These are phyloP conservation scores for Genyomyrus donnyi DNA, from an alignment of 2,113 vertebrate species.

Conservation along the genomic window DNA sequence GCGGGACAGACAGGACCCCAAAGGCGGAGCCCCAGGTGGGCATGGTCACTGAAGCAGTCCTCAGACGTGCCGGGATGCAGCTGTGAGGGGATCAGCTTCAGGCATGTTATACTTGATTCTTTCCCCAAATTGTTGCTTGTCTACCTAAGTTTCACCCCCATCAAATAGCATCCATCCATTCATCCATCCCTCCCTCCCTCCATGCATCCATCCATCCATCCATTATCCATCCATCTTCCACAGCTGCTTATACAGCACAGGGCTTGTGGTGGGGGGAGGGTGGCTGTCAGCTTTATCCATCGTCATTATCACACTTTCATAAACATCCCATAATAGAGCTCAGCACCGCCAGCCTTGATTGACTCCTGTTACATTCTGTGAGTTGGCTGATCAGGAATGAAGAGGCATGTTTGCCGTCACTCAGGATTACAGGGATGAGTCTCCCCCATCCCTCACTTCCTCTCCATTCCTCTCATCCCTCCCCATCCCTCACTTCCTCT, in stretches of 20 bases:
- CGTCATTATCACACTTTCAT: not conserved
- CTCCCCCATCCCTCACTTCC: not conserved
- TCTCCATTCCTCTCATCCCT: no score
- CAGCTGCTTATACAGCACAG: not conserved
- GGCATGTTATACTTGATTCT: not conserved
- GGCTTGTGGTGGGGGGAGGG: not conserved
- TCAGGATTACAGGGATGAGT: not conserved
- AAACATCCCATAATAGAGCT: not conserved
- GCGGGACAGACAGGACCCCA: not conserved
- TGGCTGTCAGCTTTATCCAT: not conserved
- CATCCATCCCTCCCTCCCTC: not conserved
- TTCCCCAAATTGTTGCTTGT: not conserved
- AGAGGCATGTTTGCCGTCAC: not conserved
- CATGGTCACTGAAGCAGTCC: not conserved
- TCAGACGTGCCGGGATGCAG: not conserved
- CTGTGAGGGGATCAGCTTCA: not conserved
- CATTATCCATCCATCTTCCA: not conserved
- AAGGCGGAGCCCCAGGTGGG: not conserved
- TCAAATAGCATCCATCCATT: not conserved
- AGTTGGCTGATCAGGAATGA: not conserved
- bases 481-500: no score
- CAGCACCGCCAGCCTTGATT: not conserved
- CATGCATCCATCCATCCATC: no score
- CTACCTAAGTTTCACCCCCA: not conserved
- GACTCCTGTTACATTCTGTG: not conserved